Base-by-base conservation (phyloP, 2,113 vertebrate genomes). In the Ifrita kowaldi region DNA sequence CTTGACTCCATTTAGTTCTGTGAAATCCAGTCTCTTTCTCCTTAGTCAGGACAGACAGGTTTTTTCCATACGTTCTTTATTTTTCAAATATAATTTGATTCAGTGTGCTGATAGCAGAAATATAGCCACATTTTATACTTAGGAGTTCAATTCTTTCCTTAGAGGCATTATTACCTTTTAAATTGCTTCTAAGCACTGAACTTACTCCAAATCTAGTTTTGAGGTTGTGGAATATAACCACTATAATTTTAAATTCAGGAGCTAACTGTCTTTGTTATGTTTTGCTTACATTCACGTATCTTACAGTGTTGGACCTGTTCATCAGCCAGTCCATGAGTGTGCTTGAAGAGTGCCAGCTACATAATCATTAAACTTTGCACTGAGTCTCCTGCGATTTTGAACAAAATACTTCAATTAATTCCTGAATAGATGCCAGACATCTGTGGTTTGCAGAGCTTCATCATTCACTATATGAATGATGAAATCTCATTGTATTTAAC, bases 21-120 rank as follows among this genome's bases (percentile, higher is more conserved):
- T 62, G 59, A 47, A 52, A 39, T 46, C 19, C 5, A 3, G 7
- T 65, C 55, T 84, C 14, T 93, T 96, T 91, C 46, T 73, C 68
- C 26, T 15, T 32, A 55, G 68, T 55, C 50, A 63, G 32, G 37
- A 49, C 5, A 70, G 50, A 53, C 59, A 93, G 65, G 1, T 0
- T 60, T 93, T 82, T 81, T 39, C 63, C 11, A 59, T 67, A 56
- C 10, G 84, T 70, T 20, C 44, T 50, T 88, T 57, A 68, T 79
- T 89, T 96, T 93, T 90, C 78, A 76, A 62, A 63, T 87, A 79
- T 84, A 26, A 63, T 91, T 95, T 91, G 53, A 62, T 93, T 94
- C 91, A 70, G 8, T 73, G 46, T 79, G 26, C 35, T 47, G 37
- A 63, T 85, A 70, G 32, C 49, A 79, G 42, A 73, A 77, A 60